Evolutionary conservation across 1,140 invertebrate genomes (phyloP), one percentile per base, ranked within the genome.

Genomic region (Harpegnathos saltator): DNA sequence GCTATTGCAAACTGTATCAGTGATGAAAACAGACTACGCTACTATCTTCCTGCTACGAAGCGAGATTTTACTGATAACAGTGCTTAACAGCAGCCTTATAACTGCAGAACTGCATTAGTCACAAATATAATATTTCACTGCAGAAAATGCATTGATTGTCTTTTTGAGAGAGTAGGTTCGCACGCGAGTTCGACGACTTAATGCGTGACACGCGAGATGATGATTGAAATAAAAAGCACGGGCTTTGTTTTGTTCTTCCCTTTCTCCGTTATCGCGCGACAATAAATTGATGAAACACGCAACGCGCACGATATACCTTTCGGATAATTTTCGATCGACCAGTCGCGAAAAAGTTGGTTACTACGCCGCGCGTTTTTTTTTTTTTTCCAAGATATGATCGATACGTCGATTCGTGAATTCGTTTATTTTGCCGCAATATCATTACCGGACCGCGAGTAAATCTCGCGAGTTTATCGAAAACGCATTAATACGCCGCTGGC

Each of bases 401-500:
- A 80, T 71, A 22, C 29, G 5, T 69, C 63, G 50, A 44, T 69
- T 7, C n/a, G 3, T 17, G 63, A 69, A 59, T 69, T 71, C 17
- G 26, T 80, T 80, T 80, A 78, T 69, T 69, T 71, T 33, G n/a
- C 22, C 24, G 14, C 14, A n/a, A 17, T n/a, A 0, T 44, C 38
- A 9, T 3, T 44, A 4, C 5, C 22, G 1, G 29, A 33, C 1
- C 29, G 1, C 29, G 50, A 22, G 22, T 58, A 38, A 68, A 56
- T 68, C 5, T 56, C 50, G 22, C 17, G 3, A 9, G 38, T 44
- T 78, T 69, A 78, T 78, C 17, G 63, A 69, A 78, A 69, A 78
- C 17, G 75, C 52, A 69, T 69, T 78, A 78, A 69, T 77, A 77
- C 7, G 33, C 12, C 29, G 50, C 38, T 78, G 29, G 65, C 17